Evolutionary conservation across 2,797 vertebrate species (phyloP), one percentile per base, ranked within the genome.

Genomic region (Hoplostethus atlanticus): DNA sequence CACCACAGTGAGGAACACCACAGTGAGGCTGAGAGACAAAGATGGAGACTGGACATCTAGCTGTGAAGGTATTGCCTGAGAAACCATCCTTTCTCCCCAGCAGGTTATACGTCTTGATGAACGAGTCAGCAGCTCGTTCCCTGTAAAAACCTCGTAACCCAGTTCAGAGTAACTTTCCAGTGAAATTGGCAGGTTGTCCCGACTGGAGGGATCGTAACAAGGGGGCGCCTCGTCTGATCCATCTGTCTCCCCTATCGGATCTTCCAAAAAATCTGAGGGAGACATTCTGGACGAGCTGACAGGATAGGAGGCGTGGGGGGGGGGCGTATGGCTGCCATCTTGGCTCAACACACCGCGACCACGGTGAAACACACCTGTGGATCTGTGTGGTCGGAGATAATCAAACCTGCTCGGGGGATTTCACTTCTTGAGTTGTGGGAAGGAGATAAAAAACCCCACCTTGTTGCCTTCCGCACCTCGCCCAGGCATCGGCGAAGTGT

Each of bases 311-410:
- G 76, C 58, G 61, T 38, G 51, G 44, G 52, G 21, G 52, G 21
- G 21, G 48, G 60, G 21, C 31, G 0, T 0, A 30, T 8, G 46
- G 65, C 76, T 83, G 88, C 85, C 90, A 88, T 74, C 64, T 84
- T 84, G 87, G 86, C 85, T 30, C 0, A 52, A 31, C 56, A 47
- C 59, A 50, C 65, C 72, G 50, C 69, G 71, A 53, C 62, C 38
- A 76, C 64, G 64, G 86, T 15, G 77, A 69, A 75, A 64, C 79
- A 87, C 87, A 88, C 89, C 87, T 87, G 88, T 79, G 82, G 28
- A 28, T 3, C 80, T 78, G 64, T 79, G 84, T 80, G 82, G 68
- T 50, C 73, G 36, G 3, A 2, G 21, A 62, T 21, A 15, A 71
- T 42, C 21, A 76, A 4, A 64, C 50, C 10, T 5, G 7, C 44